These are phyloP conservation scores for Onychostoma macrolepis DNA, from an alignment of 2,113 vertebrate species.

Conservation along the genomic window DNA sequence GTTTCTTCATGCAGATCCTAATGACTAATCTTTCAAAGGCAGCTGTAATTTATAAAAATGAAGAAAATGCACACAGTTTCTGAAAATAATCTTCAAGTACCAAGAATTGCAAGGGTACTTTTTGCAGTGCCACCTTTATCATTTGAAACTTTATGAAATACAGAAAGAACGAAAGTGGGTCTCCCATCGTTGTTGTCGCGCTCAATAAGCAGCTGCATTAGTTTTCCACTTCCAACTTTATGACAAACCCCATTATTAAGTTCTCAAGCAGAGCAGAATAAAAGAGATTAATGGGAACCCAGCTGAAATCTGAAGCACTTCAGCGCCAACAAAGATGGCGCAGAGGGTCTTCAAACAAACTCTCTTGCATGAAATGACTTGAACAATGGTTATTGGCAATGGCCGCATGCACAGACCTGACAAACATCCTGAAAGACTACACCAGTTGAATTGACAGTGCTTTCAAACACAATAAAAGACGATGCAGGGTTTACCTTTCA, in stretches of 20 bases:
- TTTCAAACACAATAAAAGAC: background rate
- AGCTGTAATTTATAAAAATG: constrained; percentile 8
- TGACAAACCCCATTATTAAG: constrained; percentile 35
- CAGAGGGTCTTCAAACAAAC: background rate
- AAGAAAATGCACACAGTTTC: constrained; percentile 22
- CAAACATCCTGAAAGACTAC: background rate
- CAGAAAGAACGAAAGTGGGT: constrained; percentile 9
- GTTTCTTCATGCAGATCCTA: constrained; percentile 35
- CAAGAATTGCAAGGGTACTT: constrained; percentile 5
- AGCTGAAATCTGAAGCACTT: constrained; percentile 2
- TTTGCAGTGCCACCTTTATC: constrained; percentile 19
- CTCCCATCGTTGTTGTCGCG: background rate
- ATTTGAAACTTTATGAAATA: constrained; percentile 38
- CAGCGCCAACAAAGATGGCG: background rate
- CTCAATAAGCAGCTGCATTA: constrained; percentile 13
- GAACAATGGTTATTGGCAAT: background rate
- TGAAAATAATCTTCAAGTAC: constrained; percentile 9
- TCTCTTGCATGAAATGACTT: background rate
- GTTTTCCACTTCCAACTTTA: constrained; percentile 6
- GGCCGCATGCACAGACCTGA: background rate
- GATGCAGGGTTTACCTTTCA: background rate
- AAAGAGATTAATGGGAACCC: constrained; percentile 22
- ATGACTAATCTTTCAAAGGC: constrained; percentile 4
- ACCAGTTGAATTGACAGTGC: background rate
- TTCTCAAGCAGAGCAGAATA: constrained; percentile 12